A percentile compares a stretch with the other conserved stretches of the same genome.
Evolutionary conservation across 2,888 invertebrate species (phyloP).

Genomic region (Belgica antarctica): DNA sequence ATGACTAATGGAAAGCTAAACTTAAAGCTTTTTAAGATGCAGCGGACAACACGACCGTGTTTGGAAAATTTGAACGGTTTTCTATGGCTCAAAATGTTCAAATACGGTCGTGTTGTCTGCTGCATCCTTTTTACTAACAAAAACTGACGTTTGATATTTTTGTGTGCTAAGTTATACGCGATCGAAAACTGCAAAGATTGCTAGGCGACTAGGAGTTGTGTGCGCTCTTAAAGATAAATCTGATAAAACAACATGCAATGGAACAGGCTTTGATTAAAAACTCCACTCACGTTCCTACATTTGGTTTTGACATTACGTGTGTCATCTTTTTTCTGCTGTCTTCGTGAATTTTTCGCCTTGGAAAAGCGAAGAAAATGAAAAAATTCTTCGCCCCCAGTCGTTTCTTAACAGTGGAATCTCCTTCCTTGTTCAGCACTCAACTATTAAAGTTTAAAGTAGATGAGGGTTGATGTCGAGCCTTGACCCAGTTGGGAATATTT

Average conservation of each 20-base stretch:
- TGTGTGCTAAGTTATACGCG: no score
- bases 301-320: slow-evolving; percentile 44
- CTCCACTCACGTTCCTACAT: slow-evolving; percentile 38
- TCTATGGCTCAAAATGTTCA: no score
- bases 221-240: slow-evolving; percentile 41
- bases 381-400: slow-evolving; percentile 12
- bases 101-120: no score
- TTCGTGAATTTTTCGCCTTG: slow-evolving; percentile 31
- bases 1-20: no score
- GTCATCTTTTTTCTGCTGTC: slow-evolving; percentile 35
- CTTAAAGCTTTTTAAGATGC: no score
- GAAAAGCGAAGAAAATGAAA: no score
- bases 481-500: background rate
- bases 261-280: slow-evolving; percentile 40
- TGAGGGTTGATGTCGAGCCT: background rate
- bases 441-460: slow-evolving; percentile 15
- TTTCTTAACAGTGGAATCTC: background rate
- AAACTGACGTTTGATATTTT: no score
- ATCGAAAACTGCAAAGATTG: no score
- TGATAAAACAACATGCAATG: slow-evolving; percentile 26
- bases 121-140: no score
- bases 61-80: no score
- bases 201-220: no score
- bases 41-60: no score
- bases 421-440: background rate